Evolutionary conservation across 2,888 invertebrate genomes (phyloP), one percentile per base, ranked within the genome.

Genomic region (Hedychridium roseum): DNA sequence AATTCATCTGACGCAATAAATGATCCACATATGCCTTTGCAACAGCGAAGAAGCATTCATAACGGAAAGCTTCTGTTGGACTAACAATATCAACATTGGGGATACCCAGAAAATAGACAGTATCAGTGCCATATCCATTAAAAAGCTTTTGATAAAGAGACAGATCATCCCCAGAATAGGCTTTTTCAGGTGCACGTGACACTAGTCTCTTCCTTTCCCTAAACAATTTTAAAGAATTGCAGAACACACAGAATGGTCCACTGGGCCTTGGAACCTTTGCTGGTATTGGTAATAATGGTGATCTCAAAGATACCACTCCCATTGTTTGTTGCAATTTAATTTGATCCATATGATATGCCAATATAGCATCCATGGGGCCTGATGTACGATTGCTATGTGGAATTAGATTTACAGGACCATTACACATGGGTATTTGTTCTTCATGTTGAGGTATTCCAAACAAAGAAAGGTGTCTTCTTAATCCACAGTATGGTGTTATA

Each of bases 11-110:
- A 43, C 76, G 72, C 49, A 80, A 78, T n/a, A 80, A 53, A 53
- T 80, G 80, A 58, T 74, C 74, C 4, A 80, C 67, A 47, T 76
- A 80, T 17, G 73, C 74, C 50, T 76, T 76, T 7, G 80, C 57
- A 32, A 79, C 73, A 6, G 71, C 60, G 51, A 79, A 79, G 11
- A 71, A 73, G 28, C 73, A 71, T 27, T 75, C 77, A 27, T 66
- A 71, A 12, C 77, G 66, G 9, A 80, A 60, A 21, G 79, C 79
- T 49, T 78, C 73, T 2, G 79, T 78, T 2, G 79, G 79, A 61
- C 77, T 79, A 7, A 79, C 73, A 2, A 80, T 66, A 50, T 80
- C 76, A 16, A 79, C 75, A 45, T 79, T 79, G 4, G 79, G 78
- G 40, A 79, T 77, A n/a, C 76, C 76, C 28, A 79, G 62, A 7